Evolutionary conservation across 2,888 invertebrate species (phyloP).

Genomic region (Drosophila longiperda): DNA sequence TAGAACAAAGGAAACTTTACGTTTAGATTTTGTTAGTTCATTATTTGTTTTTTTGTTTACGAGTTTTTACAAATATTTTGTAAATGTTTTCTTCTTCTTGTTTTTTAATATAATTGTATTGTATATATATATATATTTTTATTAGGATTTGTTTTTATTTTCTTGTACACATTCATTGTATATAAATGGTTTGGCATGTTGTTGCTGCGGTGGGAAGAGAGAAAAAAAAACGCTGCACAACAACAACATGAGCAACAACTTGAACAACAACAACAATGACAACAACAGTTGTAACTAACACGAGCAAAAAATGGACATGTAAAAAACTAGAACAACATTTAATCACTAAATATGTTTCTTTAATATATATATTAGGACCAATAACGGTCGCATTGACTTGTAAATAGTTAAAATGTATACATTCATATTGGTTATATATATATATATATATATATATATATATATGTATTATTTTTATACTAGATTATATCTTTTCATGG

Average conservation of each 20-base stretch:
- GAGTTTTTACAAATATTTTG: constrained; percentile 4
- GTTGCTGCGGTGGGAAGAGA: constrained; percentile 38
- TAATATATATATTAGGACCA: constrained; percentile 38
- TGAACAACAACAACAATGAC: constrained; percentile 52
- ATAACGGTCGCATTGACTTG: constrained; percentile 67
- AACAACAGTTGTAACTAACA: constrained; percentile 72
- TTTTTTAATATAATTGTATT: neutral
- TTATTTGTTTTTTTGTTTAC: constrained; percentile 1
- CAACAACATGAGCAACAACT: constrained; percentile 35
- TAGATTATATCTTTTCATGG: neutral
- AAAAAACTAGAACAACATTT: constrained; percentile 64
- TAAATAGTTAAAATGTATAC: constrained; percentile 61
- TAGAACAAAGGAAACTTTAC: constrained; percentile 69
- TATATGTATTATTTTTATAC: constrained; percentile 7
- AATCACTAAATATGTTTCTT: constrained; percentile 27
- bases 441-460: constrained; percentile 1
- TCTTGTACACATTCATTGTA: constrained; percentile 33
- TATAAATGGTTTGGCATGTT: constrained; percentile 35
- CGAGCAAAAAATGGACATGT: constrained; percentile 68
- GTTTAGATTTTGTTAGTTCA: constrained; percentile 25
- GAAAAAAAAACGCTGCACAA: constrained; percentile 15
- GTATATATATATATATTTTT: constrained; percentile 2
- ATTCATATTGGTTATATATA: constrained; percentile 16
- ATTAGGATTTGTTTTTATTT: neutral
- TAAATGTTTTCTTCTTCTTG: constrained; percentile 1